Evolutionary conservation across 2,797 vertebrate species (phyloP), one percentile per base, ranked within the genome.

Genomic region (Echeneis naucrates): DNA sequence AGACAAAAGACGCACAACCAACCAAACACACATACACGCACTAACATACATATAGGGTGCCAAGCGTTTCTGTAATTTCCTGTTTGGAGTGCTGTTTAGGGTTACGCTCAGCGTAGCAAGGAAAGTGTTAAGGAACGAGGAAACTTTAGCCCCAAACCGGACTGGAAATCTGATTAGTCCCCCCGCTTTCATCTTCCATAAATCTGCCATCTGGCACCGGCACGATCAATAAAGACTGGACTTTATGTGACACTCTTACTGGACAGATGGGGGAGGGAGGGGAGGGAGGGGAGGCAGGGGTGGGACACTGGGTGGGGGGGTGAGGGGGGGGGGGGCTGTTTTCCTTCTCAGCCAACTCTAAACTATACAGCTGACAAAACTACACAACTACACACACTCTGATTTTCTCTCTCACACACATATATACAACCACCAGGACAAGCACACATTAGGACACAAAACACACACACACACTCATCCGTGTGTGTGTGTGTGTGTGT

Each of bases 101-200:
- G 92, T 94, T 91, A 92, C 45, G 88, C 90, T 89, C 90, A 0
- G 78, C 64, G 73, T 86, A 85, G 91, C 86, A 82, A 81, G 87
- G 90, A 93, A 92, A 89, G 94, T 94, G 93, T 94, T 90, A 91
- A 92, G 89, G 84, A 90, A 94, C 21, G 52, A 84, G 66, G 92
- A 93, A 93, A 93, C 91, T 89, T 86, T 89, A 93, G 85, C 89
- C 76, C 87, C 84, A 89, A 94, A 94, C 92, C 90, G 87, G 81
- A 88, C 89, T 94, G 93, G 92, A 94, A 94, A 95, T 95, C 88
- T 93, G 93, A 95, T 95, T 94, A 94, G 90, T 68, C 68, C 27
- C 60, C 16, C 50, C 4, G 57, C 93, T 95, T 94, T 95, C 90
- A 94, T 94, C 93, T 94, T 88, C 87, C 89, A 93, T 92, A 92